Conservation (phyloP, 2,888 invertebrate species). For the Deladenus siricidicola region DNA sequence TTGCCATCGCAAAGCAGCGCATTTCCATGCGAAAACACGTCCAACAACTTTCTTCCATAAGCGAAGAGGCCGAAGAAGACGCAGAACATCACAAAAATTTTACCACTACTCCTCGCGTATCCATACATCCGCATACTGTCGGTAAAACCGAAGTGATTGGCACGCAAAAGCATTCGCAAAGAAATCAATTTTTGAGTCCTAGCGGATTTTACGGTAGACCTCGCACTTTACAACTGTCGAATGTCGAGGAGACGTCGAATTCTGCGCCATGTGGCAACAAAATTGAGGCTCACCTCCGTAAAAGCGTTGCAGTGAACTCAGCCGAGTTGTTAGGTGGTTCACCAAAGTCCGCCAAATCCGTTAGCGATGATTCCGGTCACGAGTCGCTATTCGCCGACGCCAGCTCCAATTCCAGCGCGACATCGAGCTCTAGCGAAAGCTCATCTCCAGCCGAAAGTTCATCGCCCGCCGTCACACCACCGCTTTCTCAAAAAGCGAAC, state of each 20-base stretch:
- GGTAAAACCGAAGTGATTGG: neutral
- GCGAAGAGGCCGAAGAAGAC: conserved; percentile 23
- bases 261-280: neutral
- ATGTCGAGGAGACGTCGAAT: neutral
- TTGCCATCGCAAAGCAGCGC: conserved; percentile 68
- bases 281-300: no score
- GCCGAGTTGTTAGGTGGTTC: neutral
- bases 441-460: neutral
- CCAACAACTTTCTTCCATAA: conserved; percentile 30
- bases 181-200: no score
- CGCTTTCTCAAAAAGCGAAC: neutral
- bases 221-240: neutral
- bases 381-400: neutral
- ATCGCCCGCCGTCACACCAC: conserved; percentile 6
- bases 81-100: neutral
- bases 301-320: neutral
- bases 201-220: no score
- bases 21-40: conserved; percentile 35
- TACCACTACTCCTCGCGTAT: neutral
- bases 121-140: neutral
- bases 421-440: neutral
- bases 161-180: no score
- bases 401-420: neutral
- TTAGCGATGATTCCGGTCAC: neutral
- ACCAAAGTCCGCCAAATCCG: neutral